Base-by-base conservation (phyloP, 2,888 invertebrate genomes). In the Cerceris rybyensis region DNA sequence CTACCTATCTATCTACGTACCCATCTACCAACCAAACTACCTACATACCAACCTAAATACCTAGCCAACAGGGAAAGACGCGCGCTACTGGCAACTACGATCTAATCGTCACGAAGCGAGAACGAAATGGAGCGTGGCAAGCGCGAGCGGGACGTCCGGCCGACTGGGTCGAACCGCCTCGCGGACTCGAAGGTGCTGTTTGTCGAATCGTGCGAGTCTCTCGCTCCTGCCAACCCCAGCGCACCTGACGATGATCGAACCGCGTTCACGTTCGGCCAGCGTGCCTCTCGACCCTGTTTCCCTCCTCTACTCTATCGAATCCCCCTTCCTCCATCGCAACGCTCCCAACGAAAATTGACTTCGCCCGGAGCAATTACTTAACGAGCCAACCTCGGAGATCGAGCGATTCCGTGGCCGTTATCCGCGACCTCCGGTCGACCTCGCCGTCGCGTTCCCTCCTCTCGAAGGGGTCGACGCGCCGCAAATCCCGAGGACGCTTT, bases 191-290 rank as follows among this genome's bases (percentile, higher is more conserved):
- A 4, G 2, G 1, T 4, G 28, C 28, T 1, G 4, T 28, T 28
- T 28, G 28, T 4, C 28, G 41, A 8, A 46, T n/a, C 43, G 55
- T 39, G 41, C 46, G 13, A 7, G n/a, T 9, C 6, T 16, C 13
- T 16, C n/a, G n/a, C 13, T 60, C 41, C 17, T 60, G 60, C 66
- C 50, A 43, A 41, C n/a, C 16, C 11, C 13, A 13, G 43, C 46
- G 54, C 41, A 46, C 17, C 17, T 1, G 6, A 17, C 74, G 72
- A 77, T 75, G 83, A 82, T 83, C 71, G 63, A 80, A 52, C 55
- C 58, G 6, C 28, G n/a, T 49, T 42, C 54, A 50, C 57, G 70
- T 58, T 70, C 83, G 55, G 67, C 60, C 70, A 1, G 9, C 66
- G 54, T 49, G 50, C 50, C 52, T 5, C 6, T 17, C 28, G 7